phyloP scores from a whole-genome alignment of 2,888 invertebrate species.

The Choristoneura rosaceana region DNA sequence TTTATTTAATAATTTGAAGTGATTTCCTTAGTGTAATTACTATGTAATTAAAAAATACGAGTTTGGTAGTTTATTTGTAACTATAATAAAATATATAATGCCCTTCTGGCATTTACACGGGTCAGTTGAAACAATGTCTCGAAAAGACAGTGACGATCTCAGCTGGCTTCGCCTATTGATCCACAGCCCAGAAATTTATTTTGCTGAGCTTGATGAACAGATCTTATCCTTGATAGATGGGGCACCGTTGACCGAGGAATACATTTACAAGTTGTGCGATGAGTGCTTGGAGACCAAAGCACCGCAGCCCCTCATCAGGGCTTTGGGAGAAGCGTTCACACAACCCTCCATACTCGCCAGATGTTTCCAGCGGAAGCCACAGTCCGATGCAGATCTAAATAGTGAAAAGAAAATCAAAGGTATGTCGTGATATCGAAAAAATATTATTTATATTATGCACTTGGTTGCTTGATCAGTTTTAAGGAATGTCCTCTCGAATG shows the following conservation, averaged over 20 bases:
- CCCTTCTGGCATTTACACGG: neutral
- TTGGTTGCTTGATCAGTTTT: too few species aligned
- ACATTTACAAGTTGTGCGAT: conserved; percentile 90
- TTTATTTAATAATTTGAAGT: neutral
- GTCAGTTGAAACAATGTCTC: neutral
- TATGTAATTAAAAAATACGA: neutral
- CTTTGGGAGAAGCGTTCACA: conserved; percentile 91
- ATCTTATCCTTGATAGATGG: conserved; percentile 67
- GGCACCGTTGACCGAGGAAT: conserved; percentile 89
- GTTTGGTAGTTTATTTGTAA: neutral
- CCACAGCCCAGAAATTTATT: conserved; percentile 42
- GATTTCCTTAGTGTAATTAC: neutral
- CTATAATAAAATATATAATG: too few species aligned
- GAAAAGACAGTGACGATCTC: neutral
- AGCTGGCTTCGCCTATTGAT: conserved; percentile 23
- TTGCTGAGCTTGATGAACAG: conserved; percentile 59
- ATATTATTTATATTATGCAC: too few species aligned
- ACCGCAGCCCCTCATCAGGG: conserved; percentile 90
- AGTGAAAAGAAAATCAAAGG: conserved; percentile 51
- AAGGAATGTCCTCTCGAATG: too few species aligned
- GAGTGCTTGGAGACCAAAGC: conserved; percentile 89
- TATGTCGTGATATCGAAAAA: conserved; percentile 15
- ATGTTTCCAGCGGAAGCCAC: conserved; percentile 86
- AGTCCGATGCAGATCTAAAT: conserved; percentile 55
- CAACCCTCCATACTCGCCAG: conserved; percentile 87